Base-by-base conservation (phyloP, 2,888 invertebrate species). In the Neoaliturus tenellus region DNA sequence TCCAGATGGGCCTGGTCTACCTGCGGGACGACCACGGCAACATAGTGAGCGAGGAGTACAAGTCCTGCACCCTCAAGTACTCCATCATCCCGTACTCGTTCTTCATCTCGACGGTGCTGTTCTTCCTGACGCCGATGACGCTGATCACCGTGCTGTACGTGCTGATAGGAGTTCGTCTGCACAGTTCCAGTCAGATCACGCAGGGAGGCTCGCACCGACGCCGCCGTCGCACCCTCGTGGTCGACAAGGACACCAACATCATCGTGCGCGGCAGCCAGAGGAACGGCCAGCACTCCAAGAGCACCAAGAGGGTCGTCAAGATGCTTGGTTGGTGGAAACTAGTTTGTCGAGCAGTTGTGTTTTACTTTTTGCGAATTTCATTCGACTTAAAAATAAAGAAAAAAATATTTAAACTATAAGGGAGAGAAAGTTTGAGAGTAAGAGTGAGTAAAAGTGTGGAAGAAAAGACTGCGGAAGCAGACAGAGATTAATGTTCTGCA, bases 111-210 rank as follows among this genome's bases (percentile, higher is more conserved):
- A 94, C 95, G 0, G 90, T 93, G 75, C 87, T 94, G 4, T 94
- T 94, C 89, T 94, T 94, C 89, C 89, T 93, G 8, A 89, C 92
- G 4, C 94, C 94, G 0, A 93, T 94, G 93, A 91, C 91, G 10
- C 88, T 94, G 67, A 93, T 94, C 84, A 92, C 92, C 5, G 91
- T 93, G 0, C 90, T 94, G 20, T 94, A 94, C 88, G 89, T 90
- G 35, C 89, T 92, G 69, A 92, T 92, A 67, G 92, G 91, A 0
- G 85, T 92, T n/a, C 91, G 91, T 35, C 88, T 92, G 2, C 89
- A 92, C 85, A 91, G 92, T 41, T 92, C 93, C 0, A 89, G 90
- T 23, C 80, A 67, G 51, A 71, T 81, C 51, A 55, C 51, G 12
- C 31, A 71, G 31, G 51, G 71, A 17, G 58, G 78, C 17, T 5